phyloP scores from a whole-genome alignment of 2,113 vertebrate genomes.

The Oryzias celebensis region DNA sequence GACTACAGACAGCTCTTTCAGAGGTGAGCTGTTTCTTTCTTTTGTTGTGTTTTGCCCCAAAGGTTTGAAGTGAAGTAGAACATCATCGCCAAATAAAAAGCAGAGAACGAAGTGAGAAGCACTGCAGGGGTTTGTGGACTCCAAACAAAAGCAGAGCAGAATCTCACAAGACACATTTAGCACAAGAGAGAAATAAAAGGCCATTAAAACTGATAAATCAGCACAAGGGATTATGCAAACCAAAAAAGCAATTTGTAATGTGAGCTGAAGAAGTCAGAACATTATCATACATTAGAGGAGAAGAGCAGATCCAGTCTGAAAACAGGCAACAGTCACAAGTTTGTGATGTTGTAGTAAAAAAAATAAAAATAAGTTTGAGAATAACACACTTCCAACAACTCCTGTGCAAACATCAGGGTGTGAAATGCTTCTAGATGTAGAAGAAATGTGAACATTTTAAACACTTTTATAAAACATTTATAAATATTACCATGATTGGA shows the following conservation, averaged over 20 bases:
- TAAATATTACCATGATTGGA: no score
- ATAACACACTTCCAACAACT: no score
- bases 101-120: background rate
- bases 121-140: background rate
- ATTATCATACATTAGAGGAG: background rate
- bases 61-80: background rate
- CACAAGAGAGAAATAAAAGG: background rate
- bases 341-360: background rate
- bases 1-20: conserved; percentile 9
- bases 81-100: background rate
- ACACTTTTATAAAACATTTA: no score
- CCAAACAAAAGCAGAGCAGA: background rate
- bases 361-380: background rate
- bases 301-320: background rate
- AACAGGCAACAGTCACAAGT: no score
- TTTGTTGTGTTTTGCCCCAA: background rate
- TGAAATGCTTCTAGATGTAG: no score
- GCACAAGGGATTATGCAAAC: background rate
- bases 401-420: no score
- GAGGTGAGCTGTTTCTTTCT: background rate
- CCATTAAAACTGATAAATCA: background rate
- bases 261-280: background rate
- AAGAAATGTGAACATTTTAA: no score
- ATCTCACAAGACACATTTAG: background rate
- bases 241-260: background rate